Percentiles rank a stretch among this genome's conserved stretches.
Evolutionary conservation across 2,113 vertebrate species (phyloP).

Genomic region (Drymodes brunneopygia): DNA sequence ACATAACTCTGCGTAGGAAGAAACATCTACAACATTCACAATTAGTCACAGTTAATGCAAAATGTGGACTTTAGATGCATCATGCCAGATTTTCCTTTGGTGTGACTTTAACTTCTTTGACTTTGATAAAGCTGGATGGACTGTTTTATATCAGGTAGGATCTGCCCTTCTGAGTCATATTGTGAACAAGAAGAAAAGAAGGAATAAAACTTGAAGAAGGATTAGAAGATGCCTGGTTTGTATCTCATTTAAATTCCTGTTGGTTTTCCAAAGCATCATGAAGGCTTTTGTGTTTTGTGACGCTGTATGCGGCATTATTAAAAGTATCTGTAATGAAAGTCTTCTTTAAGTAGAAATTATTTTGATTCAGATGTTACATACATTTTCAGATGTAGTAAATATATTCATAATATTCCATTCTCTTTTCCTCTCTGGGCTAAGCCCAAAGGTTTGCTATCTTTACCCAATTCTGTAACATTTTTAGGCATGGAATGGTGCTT

Average conservation of each 20-base stretch:
- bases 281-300: neutral
- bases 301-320: neutral
- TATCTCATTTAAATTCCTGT: slow-evolving; percentile 18
- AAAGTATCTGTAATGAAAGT: neutral
- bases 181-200: slow-evolving; percentile 8
- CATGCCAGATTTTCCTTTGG: slow-evolving; percentile 16
- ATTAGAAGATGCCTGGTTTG: slow-evolving; percentile 40
- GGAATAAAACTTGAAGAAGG: neutral
- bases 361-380: neutral
- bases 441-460: neutral
- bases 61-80: neutral
- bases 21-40: neutral
- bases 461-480: neutral
- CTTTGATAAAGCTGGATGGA: slow-evolving; percentile 28
- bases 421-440: neutral
- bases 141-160: slow-evolving; percentile 45
- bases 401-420: neutral
- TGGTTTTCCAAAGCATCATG: neutral
- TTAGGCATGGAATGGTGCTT: neutral
- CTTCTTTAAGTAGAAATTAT: neutral
- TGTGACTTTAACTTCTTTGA: neutral
- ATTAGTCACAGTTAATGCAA: slow-evolving; percentile 23
- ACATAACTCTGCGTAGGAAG: slow-evolving; percentile 36
- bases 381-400: neutral
- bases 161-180: slow-evolving; percentile 9